Evolutionary conservation across 2,797 vertebrate species (phyloP).

Genomic region (Myripristis jacobus): DNA sequence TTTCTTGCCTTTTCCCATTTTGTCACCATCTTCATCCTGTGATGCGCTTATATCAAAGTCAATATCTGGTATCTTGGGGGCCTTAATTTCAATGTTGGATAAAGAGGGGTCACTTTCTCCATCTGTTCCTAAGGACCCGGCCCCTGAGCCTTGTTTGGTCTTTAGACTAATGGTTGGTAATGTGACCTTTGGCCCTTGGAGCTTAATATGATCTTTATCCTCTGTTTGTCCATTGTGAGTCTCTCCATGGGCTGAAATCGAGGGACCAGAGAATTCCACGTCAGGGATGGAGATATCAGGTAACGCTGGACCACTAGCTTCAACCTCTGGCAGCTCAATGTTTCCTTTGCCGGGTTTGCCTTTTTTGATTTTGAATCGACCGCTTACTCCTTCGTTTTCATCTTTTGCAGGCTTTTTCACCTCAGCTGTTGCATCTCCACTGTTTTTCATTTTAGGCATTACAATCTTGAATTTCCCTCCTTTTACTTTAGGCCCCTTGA

Average conservation of each 20-base stretch:
- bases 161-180: constrained; percentile 47
- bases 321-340: constrained; percentile 24
- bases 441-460: constrained; percentile 78
- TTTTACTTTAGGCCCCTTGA: constrained; percentile 78
- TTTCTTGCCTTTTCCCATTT: constrained; percentile 70
- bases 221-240: constrained; percentile 53
- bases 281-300: constrained; percentile 67
- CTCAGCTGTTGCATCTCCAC: constrained; percentile 52
- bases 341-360: constrained; percentile 53
- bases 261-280: constrained; percentile 75
- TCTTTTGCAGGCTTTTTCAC: constrained; percentile 52
- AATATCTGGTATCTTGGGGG: constrained; percentile 78
- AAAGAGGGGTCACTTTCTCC: constrained; percentile 31
- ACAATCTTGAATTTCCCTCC: constrained; percentile 81
- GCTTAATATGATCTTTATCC: constrained; percentile 43
- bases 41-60: constrained; percentile 80
- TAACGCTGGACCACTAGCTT: constrained; percentile 56
- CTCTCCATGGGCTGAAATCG: constrained; percentile 18
- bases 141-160: constrained; percentile 33
- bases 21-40: constrained; percentile 51
- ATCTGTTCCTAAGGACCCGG: constrained; percentile 8
- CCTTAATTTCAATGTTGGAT: constrained; percentile 57
- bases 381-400: constrained; percentile 39
- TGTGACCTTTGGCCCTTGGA: constrained; percentile 33
- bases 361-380: constrained; percentile 68